Base-by-base conservation (phyloP, 2,113 vertebrate genomes). In the Syrmaticus mikado region DNA sequence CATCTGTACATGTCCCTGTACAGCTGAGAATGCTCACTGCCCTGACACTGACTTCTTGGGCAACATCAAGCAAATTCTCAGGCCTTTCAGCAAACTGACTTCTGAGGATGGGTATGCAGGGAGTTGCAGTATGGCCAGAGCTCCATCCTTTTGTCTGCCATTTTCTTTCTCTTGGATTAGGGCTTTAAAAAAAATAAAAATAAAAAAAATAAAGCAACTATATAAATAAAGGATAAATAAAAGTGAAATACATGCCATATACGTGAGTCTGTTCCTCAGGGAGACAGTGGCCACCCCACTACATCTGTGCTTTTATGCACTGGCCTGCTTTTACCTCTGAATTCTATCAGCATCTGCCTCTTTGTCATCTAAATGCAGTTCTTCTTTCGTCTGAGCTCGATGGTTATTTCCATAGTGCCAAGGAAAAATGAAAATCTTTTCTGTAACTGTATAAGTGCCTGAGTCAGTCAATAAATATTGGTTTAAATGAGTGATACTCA, bases 381-480 rank as follows among this genome's bases (percentile, higher is more conserved):
- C 43, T 40, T 85, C 22, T 83, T 64, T 41, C 52, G 25, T 67
- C 57, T 46, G 53, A 81, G 45, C 14, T 87, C 55, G 55, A 41
- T 60, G 53, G 19, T 53, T 50, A 1, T 20, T 13, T 78, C 57
- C 40, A 20, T 8, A 53, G 66, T 67, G 67, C 57, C 74, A 62
- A 88, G 61, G 52, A 76, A 62, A 72, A 88, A 75, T 32, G 22
- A 62, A 85, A 79, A 82, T 67, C 80, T 87, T 65, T 89, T 65
- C 50, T 85, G 76, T 77, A 70, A 48, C 86, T 82, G 18, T 50
- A 1, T 50, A 68, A 70, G 66, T 87, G 40, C 36, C 70, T 74
- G 61, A 85, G 57, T 79, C 52, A 71, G 82, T 94, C 87, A 79
- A 78, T 95, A 90, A 66, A 21, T 85, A 94, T 72, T 85, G 76